phyloP scores from a whole-genome alignment of 1,140 invertebrate species.

The Ganaspis sp. region DNA sequence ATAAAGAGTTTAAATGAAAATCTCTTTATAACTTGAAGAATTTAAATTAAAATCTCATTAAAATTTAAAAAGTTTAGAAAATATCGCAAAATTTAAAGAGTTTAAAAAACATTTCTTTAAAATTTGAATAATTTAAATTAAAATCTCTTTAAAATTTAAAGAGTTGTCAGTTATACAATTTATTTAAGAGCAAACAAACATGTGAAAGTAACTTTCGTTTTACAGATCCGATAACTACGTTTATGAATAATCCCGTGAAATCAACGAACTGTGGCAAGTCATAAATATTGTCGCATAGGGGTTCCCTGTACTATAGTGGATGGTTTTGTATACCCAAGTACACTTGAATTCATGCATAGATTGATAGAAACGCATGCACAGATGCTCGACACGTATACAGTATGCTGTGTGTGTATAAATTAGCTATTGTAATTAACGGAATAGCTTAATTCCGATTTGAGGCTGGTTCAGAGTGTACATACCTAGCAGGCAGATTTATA shows the following conservation, averaged over 20 bases:
- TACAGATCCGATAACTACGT: not conserved
- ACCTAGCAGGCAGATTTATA: not conserved
- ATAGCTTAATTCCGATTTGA: conserved; percentile 58
- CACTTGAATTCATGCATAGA: conserved; percentile 5
- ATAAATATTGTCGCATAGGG: conserved; percentile 1
- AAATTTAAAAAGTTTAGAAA: no score
- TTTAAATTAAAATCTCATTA: no score
- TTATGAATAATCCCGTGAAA: not conserved
- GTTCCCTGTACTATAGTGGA: not conserved
- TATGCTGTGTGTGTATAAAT: conserved; percentile 39
- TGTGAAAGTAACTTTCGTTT: not conserved
- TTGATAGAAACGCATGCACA: not conserved
- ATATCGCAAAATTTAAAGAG: no score
- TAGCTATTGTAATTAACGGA: conserved; percentile 58
- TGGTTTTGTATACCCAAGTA: not conserved
- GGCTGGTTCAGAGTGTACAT: conserved; percentile 3
- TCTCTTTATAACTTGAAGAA: no score
- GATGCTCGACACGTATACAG: not conserved
- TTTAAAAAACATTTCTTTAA: no score
- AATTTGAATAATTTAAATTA: no score
- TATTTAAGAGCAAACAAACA: not conserved
- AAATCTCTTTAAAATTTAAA: no score
- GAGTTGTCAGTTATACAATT: no score
- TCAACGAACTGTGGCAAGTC: not conserved
- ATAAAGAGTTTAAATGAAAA: no score